A percentile compares a stretch with the other conserved stretches of the same genome.
Evolutionary conservation across 1,140 invertebrate genomes (phyloP).

Genomic region (Zaprionus ornatus): DNA sequence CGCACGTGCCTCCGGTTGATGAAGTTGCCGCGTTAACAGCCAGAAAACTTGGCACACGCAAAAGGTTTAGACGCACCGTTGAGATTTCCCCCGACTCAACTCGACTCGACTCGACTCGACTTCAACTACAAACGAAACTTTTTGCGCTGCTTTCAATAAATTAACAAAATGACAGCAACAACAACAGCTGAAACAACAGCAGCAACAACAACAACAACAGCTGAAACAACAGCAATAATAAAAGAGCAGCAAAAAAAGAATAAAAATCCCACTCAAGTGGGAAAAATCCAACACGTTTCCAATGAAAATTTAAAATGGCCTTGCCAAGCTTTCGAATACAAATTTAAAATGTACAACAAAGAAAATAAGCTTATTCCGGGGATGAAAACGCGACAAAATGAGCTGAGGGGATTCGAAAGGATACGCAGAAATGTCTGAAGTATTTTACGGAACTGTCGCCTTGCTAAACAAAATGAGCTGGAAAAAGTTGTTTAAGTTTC

Average conservation of each 20-base stretch:
- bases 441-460: not conserved
- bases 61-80: constrained; percentile 66
- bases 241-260: constrained; percentile 2
- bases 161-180: constrained; percentile 66
- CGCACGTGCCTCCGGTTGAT: constrained; percentile 64
- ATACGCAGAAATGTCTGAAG: not conserved
- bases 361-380: not conserved
- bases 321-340: not conserved
- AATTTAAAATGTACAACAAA: constrained; percentile 3
- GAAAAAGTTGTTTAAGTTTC: not conserved
- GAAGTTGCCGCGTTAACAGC: constrained; percentile 73
- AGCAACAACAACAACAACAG: constrained; percentile 18
- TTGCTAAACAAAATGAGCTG: not conserved
- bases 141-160: constrained; percentile 61
- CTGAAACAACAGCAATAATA: constrained; percentile 23
- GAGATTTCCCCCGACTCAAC: constrained; percentile 53
- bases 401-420: not conserved
- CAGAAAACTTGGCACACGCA: constrained; percentile 67
- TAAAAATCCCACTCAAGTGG: constrained; percentile 1
- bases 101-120: not conserved
- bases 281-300: constrained; percentile 7
- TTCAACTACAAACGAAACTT: constrained; percentile 50
- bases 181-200: constrained; percentile 11
- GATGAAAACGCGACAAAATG: not conserved
- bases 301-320: not conserved